Evolutionary conservation across 2,113 vertebrate genomes (phyloP).

Genomic region (cat (Felis catus)): F.catus_Fca126_mat1.0 CM031412.1:68613501-68614000

Average conservation of each 20-base stretch:
- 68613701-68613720: background rate
- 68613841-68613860: background rate
- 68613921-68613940: background rate
- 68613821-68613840: background rate
- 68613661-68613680: background rate
- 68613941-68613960: background rate
- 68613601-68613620: background rate
- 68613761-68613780: background rate
- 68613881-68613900: background rate
- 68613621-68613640: background rate
- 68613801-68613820: background rate
- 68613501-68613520: background rate
- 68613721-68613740: background rate
- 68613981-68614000: background rate
- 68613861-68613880: background rate
- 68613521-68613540: background rate
- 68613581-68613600: background rate
- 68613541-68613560: background rate
- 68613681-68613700: background rate
- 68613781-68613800: background rate
- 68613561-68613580: background rate
- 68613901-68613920: background rate
- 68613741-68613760: background rate
- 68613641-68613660: background rate
- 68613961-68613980: background rate